Percentiles rank a stretch among this genome's conserved stretches.
Evolutionary conservation across 2,888 invertebrate species (phyloP).

Genomic region (Luffia ferchaultella): DNA sequence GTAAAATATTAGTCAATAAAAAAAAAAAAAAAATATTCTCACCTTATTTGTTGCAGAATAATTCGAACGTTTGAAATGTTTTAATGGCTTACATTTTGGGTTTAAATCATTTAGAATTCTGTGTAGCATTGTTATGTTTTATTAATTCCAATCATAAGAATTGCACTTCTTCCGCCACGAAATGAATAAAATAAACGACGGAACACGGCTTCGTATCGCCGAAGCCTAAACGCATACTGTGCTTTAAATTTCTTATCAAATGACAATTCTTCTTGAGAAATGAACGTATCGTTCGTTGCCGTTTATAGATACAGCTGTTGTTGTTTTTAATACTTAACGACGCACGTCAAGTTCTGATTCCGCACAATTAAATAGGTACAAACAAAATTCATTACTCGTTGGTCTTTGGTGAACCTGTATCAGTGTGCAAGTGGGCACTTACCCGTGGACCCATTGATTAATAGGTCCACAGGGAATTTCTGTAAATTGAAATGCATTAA

Average conservation of each 20-base stretch:
- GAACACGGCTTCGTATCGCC: background rate
- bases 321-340: too few species aligned
- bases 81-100: background rate
- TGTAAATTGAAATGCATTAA: too few species aligned
- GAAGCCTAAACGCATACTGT: constrained; percentile 1
- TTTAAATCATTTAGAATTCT: background rate
- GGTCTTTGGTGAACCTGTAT: too few species aligned
- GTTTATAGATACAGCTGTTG: background rate
- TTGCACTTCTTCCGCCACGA: too few species aligned
- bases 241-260: constrained; percentile 4
- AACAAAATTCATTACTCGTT: too few species aligned
- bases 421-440: too few species aligned
- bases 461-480: too few species aligned
- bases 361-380: too few species aligned
- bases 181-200: background rate
- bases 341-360: too few species aligned
- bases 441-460: too few species aligned
- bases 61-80: background rate
- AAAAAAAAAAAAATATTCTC: background rate
- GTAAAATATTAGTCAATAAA: background rate
- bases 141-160: too few species aligned
- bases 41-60: background rate
- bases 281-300: background rate
- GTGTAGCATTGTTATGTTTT: background rate
- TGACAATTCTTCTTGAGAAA: background rate